Percentiles rank a stretch among this genome's conserved stretches.
phyloP scores from a whole-genome alignment of 1,140 invertebrate genomes.

The Amyelois transitella region DNA sequence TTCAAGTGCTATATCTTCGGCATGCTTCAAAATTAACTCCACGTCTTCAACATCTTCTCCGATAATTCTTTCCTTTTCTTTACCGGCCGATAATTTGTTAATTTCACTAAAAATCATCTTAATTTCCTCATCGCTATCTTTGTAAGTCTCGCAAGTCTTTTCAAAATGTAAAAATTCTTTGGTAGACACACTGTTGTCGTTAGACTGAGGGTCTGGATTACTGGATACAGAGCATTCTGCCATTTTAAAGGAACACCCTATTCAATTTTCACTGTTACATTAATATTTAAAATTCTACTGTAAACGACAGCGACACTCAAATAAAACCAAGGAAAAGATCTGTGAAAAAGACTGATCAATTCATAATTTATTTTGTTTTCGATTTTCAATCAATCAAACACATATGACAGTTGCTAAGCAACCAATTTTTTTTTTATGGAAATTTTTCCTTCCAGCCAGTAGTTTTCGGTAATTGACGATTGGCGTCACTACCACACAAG shows the following conservation, averaged over 20 bases:
- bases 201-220: slow-evolving; percentile 31
- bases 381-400: slow-evolving; percentile 18
- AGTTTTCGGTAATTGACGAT: neutral
- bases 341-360: too few species aligned
- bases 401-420: slow-evolving; percentile 39
- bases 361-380: neutral
- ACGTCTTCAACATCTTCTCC: slow-evolving; percentile 55
- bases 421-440: slow-evolving; percentile 11
- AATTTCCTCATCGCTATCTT: slow-evolving; percentile 65
- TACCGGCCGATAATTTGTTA: slow-evolving; percentile 45
- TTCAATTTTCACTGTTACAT: neutral
- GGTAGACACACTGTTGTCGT: slow-evolving; percentile 48
- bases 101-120: slow-evolving; percentile 64
- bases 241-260: slow-evolving; percentile 10
- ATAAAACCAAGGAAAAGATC: too few species aligned
- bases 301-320: too few species aligned
- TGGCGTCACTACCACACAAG: too few species aligned
- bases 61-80: slow-evolving; percentile 37
- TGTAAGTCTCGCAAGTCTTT: slow-evolving; percentile 53
- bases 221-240: slow-evolving; percentile 15
- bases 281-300: too few species aligned
- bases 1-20: slow-evolving; percentile 58
- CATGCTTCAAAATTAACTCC: slow-evolving; percentile 59
- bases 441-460: neutral
- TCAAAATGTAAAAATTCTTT: slow-evolving; percentile 62